Evolutionary conservation across 2,113 vertebrate species (phyloP), one percentile per base, ranked within the genome.

Genomic region (Dasyprocta punctata): DNA sequence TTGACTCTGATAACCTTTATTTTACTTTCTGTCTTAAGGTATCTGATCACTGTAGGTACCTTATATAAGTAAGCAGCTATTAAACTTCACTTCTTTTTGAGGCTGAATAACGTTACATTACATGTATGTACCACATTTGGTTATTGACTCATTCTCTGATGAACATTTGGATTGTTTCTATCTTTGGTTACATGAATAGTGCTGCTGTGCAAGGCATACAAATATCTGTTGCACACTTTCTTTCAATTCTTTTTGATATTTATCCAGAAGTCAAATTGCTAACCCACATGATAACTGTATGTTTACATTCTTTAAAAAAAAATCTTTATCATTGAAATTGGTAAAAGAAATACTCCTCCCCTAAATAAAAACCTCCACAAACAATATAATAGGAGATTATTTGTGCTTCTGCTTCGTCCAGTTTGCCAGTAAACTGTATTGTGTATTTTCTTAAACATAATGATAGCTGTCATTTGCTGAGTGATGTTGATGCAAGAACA

Each of bases 21-120:
- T 44, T n/a, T 26, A 58, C 10, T 54, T 82, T 58, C 30, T 28
- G 44, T 87, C 10, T 90, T 41, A 17, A 69, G 19, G 30, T 36
- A 44, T 75, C 26, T 75, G 24, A 73, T 19, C 41, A 44, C 24
- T 41, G 19, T 30, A 73, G n/a, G 69, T 73, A 4, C 3, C 41
- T 41, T 56, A 38, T 44, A 7, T 9, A 86, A 16, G 47, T 9
- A 44, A 52, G n/a, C n/a, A n/a, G n/a, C n/a, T n/a, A n/a, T n/a
- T n/a, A 84, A 84, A 84, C 60, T 88, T 92, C 20, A 30, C 38
- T 92, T 30, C 38, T 63, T 89, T 93, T 47, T 26, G 93, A 63
- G 84, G 16, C 82, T 65, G 38, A 71, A 52, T 65, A 58, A 58
- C 44, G 54, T 60, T 90, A 44, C 26, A 47, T 26, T 63, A 1